A percentile compares a stretch with the other conserved stretches of the same genome.
Evolutionary conservation across 2,888 invertebrate species (phyloP).

Genomic region (Malthinus flaveolus): DNA sequence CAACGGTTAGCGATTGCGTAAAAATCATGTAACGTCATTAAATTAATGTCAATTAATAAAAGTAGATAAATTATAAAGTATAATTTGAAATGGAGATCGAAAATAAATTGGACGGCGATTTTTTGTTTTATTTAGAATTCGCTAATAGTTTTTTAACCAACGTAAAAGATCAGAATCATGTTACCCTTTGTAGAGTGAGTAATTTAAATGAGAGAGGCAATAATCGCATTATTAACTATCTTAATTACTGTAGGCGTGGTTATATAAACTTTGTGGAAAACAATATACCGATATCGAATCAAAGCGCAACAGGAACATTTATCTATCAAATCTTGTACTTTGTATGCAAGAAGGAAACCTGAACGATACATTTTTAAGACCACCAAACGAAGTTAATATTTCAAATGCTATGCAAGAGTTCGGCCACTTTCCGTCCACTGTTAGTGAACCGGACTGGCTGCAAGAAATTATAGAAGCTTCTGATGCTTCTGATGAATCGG

Average conservation of each 20-base stretch:
- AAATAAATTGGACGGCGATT: constrained; percentile 54
- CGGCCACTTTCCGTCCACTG: constrained; percentile 33
- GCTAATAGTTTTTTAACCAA: constrained; percentile 43
- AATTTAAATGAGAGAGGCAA: constrained; percentile 2
- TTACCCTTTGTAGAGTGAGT: constrained; percentile 39
- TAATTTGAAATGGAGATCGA: constrained; percentile 39
- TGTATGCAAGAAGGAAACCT: constrained; percentile 53
- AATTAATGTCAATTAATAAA: too few relatives aligned
- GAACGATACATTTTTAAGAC: constrained; percentile 48
- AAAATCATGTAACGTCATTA: too few relatives aligned
- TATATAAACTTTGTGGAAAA: constrained; percentile 52
- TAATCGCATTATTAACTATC: constrained; percentile 9
- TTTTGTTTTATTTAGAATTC: constrained; percentile 54
- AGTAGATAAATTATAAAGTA: background rate
- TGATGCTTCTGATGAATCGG: constrained; percentile 36
- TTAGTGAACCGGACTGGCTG: constrained; percentile 45
- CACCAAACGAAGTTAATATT: constrained; percentile 49
- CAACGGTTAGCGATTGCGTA: too few relatives aligned
- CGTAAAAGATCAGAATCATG: constrained; percentile 38
- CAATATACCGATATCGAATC: constrained; percentile 44
- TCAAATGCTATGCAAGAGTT: constrained; percentile 48
- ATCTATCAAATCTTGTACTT: constrained; percentile 53
- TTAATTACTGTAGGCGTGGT: constrained; percentile 48
- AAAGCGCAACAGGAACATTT: constrained; percentile 55
- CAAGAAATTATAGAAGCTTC: constrained; percentile 38